A percentile compares a stretch with the other conserved stretches of the same genome.
Conservation (phyloP, 1,140 invertebrate species). For the Cryptotermes secundus region DNA sequence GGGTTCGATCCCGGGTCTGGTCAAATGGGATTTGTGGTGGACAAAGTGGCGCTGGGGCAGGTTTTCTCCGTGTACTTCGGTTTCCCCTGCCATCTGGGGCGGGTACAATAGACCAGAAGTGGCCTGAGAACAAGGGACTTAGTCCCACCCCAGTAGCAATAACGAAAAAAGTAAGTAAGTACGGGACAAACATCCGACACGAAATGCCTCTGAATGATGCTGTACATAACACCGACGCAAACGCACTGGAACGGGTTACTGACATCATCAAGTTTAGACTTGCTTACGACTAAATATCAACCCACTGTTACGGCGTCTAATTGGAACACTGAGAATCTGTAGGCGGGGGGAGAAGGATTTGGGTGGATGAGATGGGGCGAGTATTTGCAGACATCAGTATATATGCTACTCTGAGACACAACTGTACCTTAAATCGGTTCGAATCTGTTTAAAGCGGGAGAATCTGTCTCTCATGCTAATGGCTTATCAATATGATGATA, state of each 20-base stretch:
- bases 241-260: background rate
- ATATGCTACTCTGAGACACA: background rate
- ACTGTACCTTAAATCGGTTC: background rate
- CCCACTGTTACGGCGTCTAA: background rate
- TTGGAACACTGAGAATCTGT: background rate
- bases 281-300: background rate
- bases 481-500: no score
- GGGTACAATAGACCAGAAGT: no score
- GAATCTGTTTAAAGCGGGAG: background rate
- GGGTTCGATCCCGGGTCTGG: no score
- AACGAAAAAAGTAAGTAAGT: no score
- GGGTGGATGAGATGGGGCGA: background rate
- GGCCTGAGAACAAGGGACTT: no score
- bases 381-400: background rate
- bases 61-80: no score
- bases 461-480: background rate
- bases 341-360: no score
- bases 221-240: background rate
- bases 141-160: no score
- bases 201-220: background rate
- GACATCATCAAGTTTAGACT: background rate
- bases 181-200: no score
- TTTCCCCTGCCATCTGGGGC: no score
- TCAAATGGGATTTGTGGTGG: no score
- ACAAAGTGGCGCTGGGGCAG: no score